Base-by-base conservation (phyloP, 2,888 invertebrate species). In the Eustalomyia histrio region DNA sequence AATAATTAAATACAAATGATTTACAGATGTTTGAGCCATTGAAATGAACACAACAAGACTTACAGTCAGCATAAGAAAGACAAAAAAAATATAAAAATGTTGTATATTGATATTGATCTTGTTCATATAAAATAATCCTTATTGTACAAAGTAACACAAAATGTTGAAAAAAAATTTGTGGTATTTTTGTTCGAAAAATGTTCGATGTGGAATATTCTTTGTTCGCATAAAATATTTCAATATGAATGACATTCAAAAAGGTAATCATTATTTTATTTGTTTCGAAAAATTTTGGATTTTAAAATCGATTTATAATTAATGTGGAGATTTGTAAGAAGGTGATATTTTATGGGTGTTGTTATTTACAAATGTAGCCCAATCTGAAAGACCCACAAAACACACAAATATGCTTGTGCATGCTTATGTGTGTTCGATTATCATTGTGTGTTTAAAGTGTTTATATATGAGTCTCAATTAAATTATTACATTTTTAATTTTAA, bases 401-500 rank as follows among this genome's bases (percentile, higher is more conserved):
- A 58, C 39, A 29, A 60, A 4, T 21, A 21, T 64, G 4, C 1
- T 29, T 29, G 7, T 6, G 76, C 55, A n/a, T 52, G 4, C 16
- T 39, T 24, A 16, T 29, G 7, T 29, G 29, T 58, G 18, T 33
- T 35, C n/a, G 35, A 33, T 33, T 43, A 53, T 12, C 52, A 61
- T 18, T 47, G 43, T 39, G 43, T n/a, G 14, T 29, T 35, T 39
- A 76, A 29, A 50, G 29, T 69, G 53, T 76, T 76, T 64, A 83
- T 80, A 80, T 83, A 82, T 83, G 84, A 81, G 69, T 43, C 79
- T 75, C 81, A 83, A 84, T 83, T 84, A 84, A 84, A 83, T 81
- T 81, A 83, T 83, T 80, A 82, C 76, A 78, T 73, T 79, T 81
- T 82, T 76, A 76, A 80, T 68, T 82, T 80, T 63, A 60, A 72